Evolutionary conservation across 2,113 vertebrate genomes (phyloP).

Genomic region (Coregonus clupeaformis): DNA sequence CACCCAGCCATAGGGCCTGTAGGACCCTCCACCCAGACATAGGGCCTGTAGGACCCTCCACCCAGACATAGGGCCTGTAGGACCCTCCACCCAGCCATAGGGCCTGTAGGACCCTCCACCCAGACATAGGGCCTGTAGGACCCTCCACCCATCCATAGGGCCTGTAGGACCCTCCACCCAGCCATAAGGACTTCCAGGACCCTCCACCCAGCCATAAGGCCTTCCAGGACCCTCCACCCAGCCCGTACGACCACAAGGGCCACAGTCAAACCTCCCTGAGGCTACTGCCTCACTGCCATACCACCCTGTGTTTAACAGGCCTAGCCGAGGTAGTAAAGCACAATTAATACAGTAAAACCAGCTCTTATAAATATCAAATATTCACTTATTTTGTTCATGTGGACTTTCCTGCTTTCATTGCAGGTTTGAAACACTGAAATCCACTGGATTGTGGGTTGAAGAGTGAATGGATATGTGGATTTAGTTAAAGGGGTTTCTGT

Average conservation of each 20-base stretch:
- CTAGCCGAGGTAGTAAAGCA: constrained; percentile 12
- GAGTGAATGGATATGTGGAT: constrained; percentile 38
- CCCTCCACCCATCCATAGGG: too few species aligned
- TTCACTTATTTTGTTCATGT: constrained; percentile 13
- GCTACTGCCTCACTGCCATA: background rate
- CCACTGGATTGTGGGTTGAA: constrained; percentile 37
- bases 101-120: background rate
- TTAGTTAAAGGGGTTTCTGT: constrained; percentile 25
- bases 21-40: background rate
- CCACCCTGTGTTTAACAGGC: constrained; percentile 31
- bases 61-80: too few species aligned
- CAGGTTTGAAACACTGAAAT: background rate
- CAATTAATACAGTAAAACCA: constrained; percentile 9
- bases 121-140: too few species aligned
- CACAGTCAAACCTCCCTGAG: background rate
- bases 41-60: background rate
- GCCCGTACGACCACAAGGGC: too few species aligned
- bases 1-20: too few species aligned
- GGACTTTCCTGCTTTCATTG: constrained; percentile 21
- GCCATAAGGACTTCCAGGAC: background rate
- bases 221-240: constrained; percentile 8
- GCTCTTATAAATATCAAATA: constrained; percentile 31
- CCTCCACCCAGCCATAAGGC: constrained; percentile 24
- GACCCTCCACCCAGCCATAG: background rate
- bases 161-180: background rate